Evolutionary conservation across 2,113 vertebrate genomes (phyloP).

Genomic region (Percina caprodes): DNA sequence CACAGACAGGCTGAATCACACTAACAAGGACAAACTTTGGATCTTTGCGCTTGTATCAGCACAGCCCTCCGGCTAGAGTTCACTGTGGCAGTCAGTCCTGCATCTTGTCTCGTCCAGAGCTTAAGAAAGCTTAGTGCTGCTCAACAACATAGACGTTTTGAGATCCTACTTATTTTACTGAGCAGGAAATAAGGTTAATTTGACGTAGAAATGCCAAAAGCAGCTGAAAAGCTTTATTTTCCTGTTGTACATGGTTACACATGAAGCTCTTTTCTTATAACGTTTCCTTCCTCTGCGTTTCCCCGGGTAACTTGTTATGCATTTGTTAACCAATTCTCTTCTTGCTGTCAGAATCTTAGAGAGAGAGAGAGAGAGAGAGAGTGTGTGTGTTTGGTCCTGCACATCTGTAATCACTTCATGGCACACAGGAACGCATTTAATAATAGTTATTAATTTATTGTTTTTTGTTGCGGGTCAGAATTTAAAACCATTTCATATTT

Average conservation of each 20-base stretch:
- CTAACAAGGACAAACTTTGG: slow-evolving; percentile 62
- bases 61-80: slow-evolving; percentile 29
- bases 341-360: not conserved
- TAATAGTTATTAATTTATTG: no score
- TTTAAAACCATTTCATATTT: no score
- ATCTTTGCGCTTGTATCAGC: slow-evolving; percentile 49
- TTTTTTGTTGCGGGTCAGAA: no score
- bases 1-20: slow-evolving; percentile 58
- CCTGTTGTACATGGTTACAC: no score
- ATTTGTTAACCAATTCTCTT: not conserved
- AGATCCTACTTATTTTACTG: not conserved
- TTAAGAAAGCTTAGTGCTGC: not conserved
- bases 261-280: no score
- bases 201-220: not conserved
- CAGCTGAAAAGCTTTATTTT: not conserved
- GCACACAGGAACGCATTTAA: no score
- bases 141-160: not conserved
- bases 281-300: no score
- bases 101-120: slow-evolving; percentile 14
- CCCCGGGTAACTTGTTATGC: not conserved
- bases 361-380: no score
- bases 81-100: slow-evolving; percentile 23
- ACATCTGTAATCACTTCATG: no score
- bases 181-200: not conserved
- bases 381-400: no score